A percentile compares a stretch with the other conserved stretches of the same genome.
Conservation (phyloP, 2,113 vertebrate species). For the Siniperca knerii region DNA sequence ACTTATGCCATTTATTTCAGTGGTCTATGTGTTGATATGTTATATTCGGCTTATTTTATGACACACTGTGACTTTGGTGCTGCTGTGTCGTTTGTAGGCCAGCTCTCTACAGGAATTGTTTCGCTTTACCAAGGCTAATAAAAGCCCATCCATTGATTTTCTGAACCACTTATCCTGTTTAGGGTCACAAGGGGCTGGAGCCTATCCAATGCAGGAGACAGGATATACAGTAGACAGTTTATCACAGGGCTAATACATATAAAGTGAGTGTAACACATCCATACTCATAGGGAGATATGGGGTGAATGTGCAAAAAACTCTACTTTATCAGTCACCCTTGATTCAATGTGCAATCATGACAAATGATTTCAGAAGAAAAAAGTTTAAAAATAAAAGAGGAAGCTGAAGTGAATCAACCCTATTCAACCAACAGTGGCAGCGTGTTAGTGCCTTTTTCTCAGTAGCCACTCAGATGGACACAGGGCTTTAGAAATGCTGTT, state of each 20-base stretch:
- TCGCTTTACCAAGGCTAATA: constrained; percentile 50
- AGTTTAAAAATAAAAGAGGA: background rate
- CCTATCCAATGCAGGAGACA: background rate
- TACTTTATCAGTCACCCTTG: background rate
- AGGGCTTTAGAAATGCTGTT: constrained; percentile 1
- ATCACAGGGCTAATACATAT: constrained; percentile 5
- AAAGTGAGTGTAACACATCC: background rate
- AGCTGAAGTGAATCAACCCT: background rate
- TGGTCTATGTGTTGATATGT: background rate
- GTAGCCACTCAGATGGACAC: background rate
- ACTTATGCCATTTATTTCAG: background rate
- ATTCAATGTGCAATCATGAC: background rate
- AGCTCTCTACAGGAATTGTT: constrained; percentile 28
- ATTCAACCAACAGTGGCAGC: background rate
- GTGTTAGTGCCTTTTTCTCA: constrained; percentile 4
- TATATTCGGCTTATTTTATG: constrained; percentile 22
- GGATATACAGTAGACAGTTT: constrained; percentile 20
- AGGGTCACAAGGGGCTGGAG: constrained; percentile 33
- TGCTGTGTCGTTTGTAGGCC: background rate
- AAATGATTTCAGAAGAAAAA: background rate
- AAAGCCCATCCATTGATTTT: constrained; percentile 49
- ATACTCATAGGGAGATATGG: background rate
- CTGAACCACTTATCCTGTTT: constrained; percentile 14
- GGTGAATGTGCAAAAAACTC: background rate
- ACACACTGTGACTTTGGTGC: background rate